Conservation (phyloP, 2,888 invertebrate species). For the Pomacea canaliculata region DNA sequence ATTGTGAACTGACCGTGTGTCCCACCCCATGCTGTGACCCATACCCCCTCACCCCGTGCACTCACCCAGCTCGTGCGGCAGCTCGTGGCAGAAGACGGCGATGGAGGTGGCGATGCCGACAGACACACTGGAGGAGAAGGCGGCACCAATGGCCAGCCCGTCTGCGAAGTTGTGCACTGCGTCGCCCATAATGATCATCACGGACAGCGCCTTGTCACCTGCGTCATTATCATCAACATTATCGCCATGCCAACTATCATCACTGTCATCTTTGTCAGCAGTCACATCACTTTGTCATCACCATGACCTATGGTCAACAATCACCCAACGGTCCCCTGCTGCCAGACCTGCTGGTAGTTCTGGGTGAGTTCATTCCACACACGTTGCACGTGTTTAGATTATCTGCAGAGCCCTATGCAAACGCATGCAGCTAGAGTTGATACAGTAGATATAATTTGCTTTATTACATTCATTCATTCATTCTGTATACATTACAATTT, state of each 20-base stretch:
- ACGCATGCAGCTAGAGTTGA: too few relatives aligned
- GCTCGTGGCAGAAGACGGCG: slow-evolving; percentile 72
- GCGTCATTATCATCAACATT: slow-evolving; percentile 1
- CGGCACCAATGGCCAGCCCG: slow-evolving; percentile 71
- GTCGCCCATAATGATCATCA: slow-evolving; percentile 71
- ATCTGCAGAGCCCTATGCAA: too few relatives aligned
- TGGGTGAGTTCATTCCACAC: too few relatives aligned
- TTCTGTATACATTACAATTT: too few relatives aligned
- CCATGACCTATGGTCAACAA: not conserved
- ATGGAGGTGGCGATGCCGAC: slow-evolving; percentile 70
- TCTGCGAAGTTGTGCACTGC: slow-evolving; percentile 72
- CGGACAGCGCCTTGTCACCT: slow-evolving; percentile 44
- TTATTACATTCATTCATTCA: too few relatives aligned
- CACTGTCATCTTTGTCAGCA: too few relatives aligned
- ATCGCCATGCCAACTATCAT: not conserved
- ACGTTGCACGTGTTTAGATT: too few relatives aligned
- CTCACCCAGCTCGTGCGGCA: slow-evolving; percentile 71
- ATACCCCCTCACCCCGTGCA: too few relatives aligned
- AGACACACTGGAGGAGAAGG: slow-evolving; percentile 61
- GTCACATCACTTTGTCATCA: not conserved
- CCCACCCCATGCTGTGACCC: too few relatives aligned
- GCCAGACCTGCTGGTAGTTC: too few relatives aligned
- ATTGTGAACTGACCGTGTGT: too few relatives aligned
- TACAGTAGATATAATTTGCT: too few relatives aligned
- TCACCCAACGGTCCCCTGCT: not conserved